Base-by-base conservation (phyloP, 37 sponge, comb jelly and placozoan genomes). In the Cladorhizidae sp. region DNA sequence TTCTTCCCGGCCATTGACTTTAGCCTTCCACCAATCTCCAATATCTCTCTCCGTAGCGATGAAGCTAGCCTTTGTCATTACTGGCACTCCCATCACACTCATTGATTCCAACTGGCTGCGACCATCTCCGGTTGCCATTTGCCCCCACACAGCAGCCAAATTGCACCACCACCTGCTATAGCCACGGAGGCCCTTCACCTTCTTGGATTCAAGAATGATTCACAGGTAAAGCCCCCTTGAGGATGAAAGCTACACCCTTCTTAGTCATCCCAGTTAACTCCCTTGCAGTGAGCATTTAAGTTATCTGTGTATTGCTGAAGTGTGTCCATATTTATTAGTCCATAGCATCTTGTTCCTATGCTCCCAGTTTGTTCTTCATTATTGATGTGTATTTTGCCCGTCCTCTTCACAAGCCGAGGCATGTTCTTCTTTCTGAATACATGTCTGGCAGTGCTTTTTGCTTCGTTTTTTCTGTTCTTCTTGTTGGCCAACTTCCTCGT, bases 41-140 rank as follows among this genome's bases (percentile, higher is more conserved):
- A 79, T 79, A 52, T 67, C 40, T 68, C 35, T 68, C 40, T 68
- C 69, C 7, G 69, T 68, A 21, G 12, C 15, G 69, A 36, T 36
- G 40, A 68, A 68, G 38, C 40, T 68, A 20, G 38, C 20, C 69
- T 68, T 68, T 31, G 28, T 68, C 69, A 68, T 68, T 40, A 68
- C 69, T 7, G 40, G 69, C 20, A 68, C 35, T 20, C 38, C 69
- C n/a, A n/a, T n/a, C n/a, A n/a, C 35, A 17, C 12, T 63, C 8
- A 38, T 36, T 38, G 40, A 55, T 37, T 76, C 35, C 25, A 88
- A 63, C 41, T 33, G 32, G 15, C 73, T 57, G 11, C 68, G 77
- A 0, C 88, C 83, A 25, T 79, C 88, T n/a, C 88, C 83, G 15
- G 79, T 76, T 8, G 74, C 8, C 82, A 88, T 88, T 55, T 87